Conservation (phyloP, 2,797 vertebrate genomes). For the Mus minutoides region DNA sequence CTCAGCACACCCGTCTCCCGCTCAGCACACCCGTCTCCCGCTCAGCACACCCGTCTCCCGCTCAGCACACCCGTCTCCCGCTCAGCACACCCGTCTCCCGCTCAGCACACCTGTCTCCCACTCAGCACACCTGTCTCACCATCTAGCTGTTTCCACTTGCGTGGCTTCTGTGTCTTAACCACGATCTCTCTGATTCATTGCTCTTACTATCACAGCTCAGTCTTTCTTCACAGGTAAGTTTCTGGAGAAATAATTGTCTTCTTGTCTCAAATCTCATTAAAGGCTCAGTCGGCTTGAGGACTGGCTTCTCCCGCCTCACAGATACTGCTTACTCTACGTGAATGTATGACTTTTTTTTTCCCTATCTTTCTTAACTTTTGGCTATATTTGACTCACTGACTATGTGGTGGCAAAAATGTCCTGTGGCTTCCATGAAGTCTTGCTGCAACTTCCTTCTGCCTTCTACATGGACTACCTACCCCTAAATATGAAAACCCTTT, state of each 20-base stretch:
- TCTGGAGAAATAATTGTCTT: neutral
- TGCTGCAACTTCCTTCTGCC: neutral
- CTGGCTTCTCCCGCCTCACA: neutral
- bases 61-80: too few species aligned
- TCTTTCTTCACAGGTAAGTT: neutral
- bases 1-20: neutral
- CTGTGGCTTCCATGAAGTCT: neutral
- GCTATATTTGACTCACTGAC: neutral
- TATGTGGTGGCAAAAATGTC: neutral
- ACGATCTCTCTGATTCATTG: neutral
- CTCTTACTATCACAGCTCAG: neutral
- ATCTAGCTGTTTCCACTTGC: neutral
- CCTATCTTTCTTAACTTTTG: neutral
- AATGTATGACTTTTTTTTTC: neutral
- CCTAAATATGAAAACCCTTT: neutral
- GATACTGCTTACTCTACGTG: neutral
- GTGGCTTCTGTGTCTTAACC: neutral
- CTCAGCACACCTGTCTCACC: neutral
- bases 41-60: neutral
- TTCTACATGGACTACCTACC: neutral
- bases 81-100: neutral
- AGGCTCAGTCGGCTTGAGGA: too few species aligned
- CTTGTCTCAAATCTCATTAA: neutral
- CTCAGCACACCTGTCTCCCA: too few species aligned
- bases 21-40: too few species aligned